These are phyloP conservation scores for Tenthredo notha DNA, from an alignment of 2,888 invertebrate species.

Conservation along the genomic window DNA sequence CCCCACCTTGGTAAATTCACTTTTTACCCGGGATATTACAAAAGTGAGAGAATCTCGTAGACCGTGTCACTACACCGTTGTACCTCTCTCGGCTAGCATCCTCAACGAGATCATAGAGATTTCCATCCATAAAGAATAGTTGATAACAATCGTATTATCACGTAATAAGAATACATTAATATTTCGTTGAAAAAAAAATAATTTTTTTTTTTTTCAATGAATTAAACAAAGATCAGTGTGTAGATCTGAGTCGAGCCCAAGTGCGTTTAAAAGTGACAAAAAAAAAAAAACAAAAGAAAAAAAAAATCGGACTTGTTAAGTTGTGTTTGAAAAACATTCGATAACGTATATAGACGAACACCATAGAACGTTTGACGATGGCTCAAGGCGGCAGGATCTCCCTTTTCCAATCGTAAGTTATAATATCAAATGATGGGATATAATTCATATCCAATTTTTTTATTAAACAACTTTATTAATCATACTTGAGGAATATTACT, in stretches of 20 bases:
- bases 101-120: not conserved
- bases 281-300: not conserved
- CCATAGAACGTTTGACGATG: constrained; percentile 27
- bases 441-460: not conserved
- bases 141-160: not conserved
- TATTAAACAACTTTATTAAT: not conserved
- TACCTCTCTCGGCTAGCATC: constrained; percentile 76
- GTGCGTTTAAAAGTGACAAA: not conserved
- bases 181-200: not conserved
- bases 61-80: constrained; percentile 78
- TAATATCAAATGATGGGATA: not conserved
- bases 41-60: constrained; percentile 78
- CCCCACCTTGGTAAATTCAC: constrained; percentile 78
- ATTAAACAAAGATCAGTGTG: not conserved
- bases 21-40: constrained; percentile 78
- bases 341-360: too few relatives aligned
- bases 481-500: not conserved
- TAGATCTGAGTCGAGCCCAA: not conserved
- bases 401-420: constrained; percentile 43
- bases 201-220: too few relatives aligned
- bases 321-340: not conserved
- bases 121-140: not conserved
- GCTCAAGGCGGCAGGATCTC: not conserved
- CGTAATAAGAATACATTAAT: not conserved
- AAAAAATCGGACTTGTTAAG: not conserved